Percentiles rank a stretch among this genome's conserved stretches.
Evolutionary conservation across 2,113 vertebrate species (phyloP).

Genomic region (Rhinichthys klamathensis): DNA sequence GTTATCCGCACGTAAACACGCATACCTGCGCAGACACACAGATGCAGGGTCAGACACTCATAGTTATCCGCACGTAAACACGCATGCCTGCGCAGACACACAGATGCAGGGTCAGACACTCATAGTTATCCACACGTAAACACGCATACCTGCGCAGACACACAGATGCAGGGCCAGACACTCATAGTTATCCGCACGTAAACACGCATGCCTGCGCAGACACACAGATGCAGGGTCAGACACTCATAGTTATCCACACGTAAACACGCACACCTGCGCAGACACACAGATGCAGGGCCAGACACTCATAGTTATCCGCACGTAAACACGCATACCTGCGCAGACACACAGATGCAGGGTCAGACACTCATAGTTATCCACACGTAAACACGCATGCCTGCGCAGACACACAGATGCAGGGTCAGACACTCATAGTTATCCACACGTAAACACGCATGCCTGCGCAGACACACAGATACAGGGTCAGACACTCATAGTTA

Average conservation of each 20-base stretch:
- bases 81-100: slow-evolving; percentile 78
- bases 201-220: slow-evolving; percentile 82
- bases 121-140: slow-evolving; percentile 80
- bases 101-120: background rate
- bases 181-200: slow-evolving; percentile 77
- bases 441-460: slow-evolving; percentile 88
- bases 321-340: slow-evolving; percentile 85
- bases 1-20: slow-evolving; percentile 84
- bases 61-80: slow-evolving; percentile 81
- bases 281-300: background rate
- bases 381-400: slow-evolving; percentile 88
- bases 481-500: slow-evolving; percentile 55
- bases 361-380: slow-evolving; percentile 64
- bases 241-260: slow-evolving; percentile 71
- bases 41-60: too few species aligned
- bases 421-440: slow-evolving; percentile 58
- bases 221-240: background rate
- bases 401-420: background rate
- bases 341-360: background rate
- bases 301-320: slow-evolving; percentile 71
- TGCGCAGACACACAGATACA: slow-evolving; percentile 51
- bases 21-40: slow-evolving; percentile 74
- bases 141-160: slow-evolving; percentile 79
- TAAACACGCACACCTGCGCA: slow-evolving; percentile 85
- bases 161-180: background rate